These are phyloP conservation scores for Periplaneta americana DNA, from an alignment of 1,140 invertebrate genomes.

Conservation along the genomic window DNA sequence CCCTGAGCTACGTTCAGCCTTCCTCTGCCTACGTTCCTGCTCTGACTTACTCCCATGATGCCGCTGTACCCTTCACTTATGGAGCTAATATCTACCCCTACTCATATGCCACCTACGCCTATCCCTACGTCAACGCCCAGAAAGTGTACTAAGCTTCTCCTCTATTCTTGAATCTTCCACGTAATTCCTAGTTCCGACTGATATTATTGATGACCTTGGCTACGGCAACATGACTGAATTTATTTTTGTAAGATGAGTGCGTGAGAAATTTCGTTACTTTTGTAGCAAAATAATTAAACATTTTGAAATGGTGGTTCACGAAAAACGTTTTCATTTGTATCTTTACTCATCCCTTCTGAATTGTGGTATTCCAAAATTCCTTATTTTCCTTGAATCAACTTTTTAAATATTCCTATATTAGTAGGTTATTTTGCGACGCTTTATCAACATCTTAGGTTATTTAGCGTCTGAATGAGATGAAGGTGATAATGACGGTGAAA, in stretches of 20 bases:
- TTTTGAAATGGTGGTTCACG: no score
- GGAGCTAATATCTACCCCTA: not conserved
- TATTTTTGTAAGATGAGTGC: not conserved
- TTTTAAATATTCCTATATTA: no score
- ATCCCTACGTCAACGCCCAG: not conserved
- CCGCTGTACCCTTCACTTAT: not conserved
- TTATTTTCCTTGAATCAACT: no score
- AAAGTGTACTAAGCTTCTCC: not conserved
- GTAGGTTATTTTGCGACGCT: no score
- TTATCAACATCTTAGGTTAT: no score
- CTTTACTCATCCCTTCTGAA: no score
- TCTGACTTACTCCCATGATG: not conserved
- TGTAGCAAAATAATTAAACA: not conserved
- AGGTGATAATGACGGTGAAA: no score
- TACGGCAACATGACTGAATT: not conserved
- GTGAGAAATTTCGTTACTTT: not conserved
- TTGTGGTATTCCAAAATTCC: no score
- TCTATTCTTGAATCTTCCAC: not conserved
- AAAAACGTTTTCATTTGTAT: no score
- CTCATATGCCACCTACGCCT: not conserved
- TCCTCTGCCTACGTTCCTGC: not conserved
- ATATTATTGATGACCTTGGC: not conserved
- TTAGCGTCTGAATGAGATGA: no score
- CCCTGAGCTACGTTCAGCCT: not conserved
- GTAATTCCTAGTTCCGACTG: not conserved